phyloP scores from a whole-genome alignment of 2,113 vertebrate species.

The Pelusios castaneus region DNA sequence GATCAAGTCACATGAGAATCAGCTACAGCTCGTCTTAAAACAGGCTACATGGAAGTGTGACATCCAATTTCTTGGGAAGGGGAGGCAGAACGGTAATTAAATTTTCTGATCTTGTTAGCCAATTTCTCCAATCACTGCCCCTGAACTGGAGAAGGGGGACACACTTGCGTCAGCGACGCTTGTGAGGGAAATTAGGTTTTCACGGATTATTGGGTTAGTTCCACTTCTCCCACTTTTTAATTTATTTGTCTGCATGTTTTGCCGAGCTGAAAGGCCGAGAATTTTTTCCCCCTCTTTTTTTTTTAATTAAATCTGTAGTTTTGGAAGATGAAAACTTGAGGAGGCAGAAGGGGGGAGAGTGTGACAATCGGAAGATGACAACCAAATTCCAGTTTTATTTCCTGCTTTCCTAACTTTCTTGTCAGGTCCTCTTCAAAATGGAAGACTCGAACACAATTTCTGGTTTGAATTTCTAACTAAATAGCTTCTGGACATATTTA shows the following conservation, averaged over 20 bases:
- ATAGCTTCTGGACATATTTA: constrained; percentile 30
- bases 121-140: constrained; percentile 87
- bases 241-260: constrained; percentile 88
- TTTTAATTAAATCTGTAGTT: constrained; percentile 82
- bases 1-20: constrained; percentile 56
- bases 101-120: constrained; percentile 90
- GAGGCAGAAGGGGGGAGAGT: not conserved
- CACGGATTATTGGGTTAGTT: constrained; percentile 89
- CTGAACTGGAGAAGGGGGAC: constrained; percentile 78
- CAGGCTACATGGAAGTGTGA: constrained; percentile 77
- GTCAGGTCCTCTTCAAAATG: constrained; percentile 46
- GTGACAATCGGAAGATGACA: constrained; percentile 51
- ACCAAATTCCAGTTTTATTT: constrained; percentile 49
- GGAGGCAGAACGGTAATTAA: constrained; percentile 83
- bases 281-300: constrained; percentile 34
- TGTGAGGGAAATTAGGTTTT: constrained; percentile 87
- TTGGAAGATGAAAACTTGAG: constrained; percentile 75
- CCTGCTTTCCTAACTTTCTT: constrained; percentile 31
- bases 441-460: not conserved
- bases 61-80: constrained; percentile 84
- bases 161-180: constrained; percentile 71
- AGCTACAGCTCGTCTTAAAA: constrained; percentile 54
- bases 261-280: constrained; percentile 80
- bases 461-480: not conserved
- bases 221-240: constrained; percentile 87